Evolutionary conservation across 2,113 vertebrate species (phyloP), one percentile per base, ranked within the genome.

Genomic region (Dunckerocampus dactyliophorus): DNA sequence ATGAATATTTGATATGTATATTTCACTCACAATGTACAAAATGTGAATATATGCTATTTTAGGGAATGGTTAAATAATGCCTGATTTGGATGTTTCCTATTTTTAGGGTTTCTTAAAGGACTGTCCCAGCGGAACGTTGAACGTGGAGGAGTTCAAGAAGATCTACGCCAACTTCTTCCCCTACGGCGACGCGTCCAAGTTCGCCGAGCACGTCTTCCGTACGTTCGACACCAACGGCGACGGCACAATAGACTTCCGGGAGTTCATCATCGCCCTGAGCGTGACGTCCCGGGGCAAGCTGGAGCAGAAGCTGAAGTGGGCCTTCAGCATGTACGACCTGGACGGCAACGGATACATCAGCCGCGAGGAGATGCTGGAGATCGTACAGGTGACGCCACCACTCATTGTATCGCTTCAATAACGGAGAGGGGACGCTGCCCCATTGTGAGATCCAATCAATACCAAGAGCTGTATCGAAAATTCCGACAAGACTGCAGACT

Each of bases 141-240:
- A 96, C 3, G 94, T 99, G 67, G 97, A 99, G 28, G 97, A 99
- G 88, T 99, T 99, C 89, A 99, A 99, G 88, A 99, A 99, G 85
- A 99, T 99, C 88, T 99, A 99, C 0, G 97, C 95, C 85, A 99
- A 99, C 80, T 99, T 99, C 91, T 99, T 99, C 82, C 97, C 97
- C 0, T 98, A 99, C 0, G 97, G 97, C 0, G 97, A 99, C 0
- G 96, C 97, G 82, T 99, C 97, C 80, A 99, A 99, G 84, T 99
- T 99, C 0, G 97, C 97, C 0, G 94, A 99, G 87, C 97, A 99
- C 0, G 97, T 96, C 83, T 99, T 99, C 91, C 94, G 96, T 65
- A 99, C 97, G 21, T 99, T 99, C 1, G 96, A 99, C 90, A 97
- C 94, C 89, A 99, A 99, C 62, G 93, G 88, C 0, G 97, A 99